These are phyloP conservation scores for Mustela lutreola DNA, from an alignment of 2,113 vertebrate genomes.

Conservation along the genomic window DNA sequence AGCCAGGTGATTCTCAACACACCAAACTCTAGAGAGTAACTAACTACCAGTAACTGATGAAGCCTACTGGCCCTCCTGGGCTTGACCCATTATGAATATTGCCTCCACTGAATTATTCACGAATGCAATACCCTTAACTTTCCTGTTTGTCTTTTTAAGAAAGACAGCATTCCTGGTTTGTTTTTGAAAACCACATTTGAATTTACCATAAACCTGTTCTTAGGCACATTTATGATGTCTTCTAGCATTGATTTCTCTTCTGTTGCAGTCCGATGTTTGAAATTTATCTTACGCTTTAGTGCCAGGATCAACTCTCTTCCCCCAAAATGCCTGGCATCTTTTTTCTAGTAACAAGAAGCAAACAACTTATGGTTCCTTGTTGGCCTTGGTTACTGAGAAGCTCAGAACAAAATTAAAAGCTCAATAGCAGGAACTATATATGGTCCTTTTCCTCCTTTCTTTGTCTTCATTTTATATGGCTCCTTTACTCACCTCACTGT, in stretches of 20 bases:
- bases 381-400: not conserved
- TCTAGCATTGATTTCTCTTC: not conserved
- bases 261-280: not conserved
- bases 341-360: not conserved
- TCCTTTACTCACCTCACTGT: not conserved
- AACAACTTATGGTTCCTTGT: not conserved
- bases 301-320: not conserved
- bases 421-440: not conserved
- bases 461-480: not conserved
- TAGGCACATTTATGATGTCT: not conserved
- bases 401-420: not conserved
- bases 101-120: not conserved
- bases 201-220: not conserved
- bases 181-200: not conserved
- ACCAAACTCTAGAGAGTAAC: not conserved
- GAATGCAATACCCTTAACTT: not conserved
- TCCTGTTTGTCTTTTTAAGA: not conserved
- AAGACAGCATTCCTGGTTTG: not conserved
- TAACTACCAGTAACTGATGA: not conserved
- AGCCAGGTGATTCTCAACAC: not conserved
- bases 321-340: not conserved
- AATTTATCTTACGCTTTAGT: not conserved
- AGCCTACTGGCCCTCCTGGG: not conserved
- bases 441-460: too few species aligned
- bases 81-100: not conserved